phyloP scores from a whole-genome alignment of 2,888 invertebrate genomes.

The Aphrophora alni region DNA sequence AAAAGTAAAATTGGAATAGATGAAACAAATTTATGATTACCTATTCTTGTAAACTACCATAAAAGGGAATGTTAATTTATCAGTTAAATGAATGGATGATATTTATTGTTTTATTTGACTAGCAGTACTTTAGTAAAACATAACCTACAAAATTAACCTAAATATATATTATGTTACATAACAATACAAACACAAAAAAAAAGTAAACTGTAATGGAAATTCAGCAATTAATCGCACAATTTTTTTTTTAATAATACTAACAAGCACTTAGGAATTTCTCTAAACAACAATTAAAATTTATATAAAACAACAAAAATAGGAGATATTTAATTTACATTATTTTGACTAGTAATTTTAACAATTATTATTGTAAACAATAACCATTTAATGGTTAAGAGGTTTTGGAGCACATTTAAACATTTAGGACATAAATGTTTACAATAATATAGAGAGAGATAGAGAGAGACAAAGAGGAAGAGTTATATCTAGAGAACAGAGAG shows the following conservation, averaged over 20 bases:
- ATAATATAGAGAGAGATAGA: not conserved
- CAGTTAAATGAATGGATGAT: too few relatives aligned
- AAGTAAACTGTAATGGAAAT: not conserved
- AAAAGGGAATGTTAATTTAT: too few relatives aligned
- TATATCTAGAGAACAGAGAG: not conserved
- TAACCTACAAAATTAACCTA: too few relatives aligned
- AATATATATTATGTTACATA: not conserved
- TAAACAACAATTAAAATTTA: constrained; percentile 9
- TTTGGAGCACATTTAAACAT: constrained; percentile 9
- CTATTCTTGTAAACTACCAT: too few relatives aligned
- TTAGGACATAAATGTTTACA: not conserved
- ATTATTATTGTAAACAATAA: constrained; percentile 6
- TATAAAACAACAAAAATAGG: constrained; percentile 9
- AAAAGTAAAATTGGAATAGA: too few relatives aligned
- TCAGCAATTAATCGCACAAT: not conserved
- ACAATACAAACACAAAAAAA: not conserved
- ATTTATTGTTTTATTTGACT: too few relatives aligned
- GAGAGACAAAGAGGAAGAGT: not conserved
- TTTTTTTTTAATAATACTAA: not conserved
- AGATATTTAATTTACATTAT: constrained; percentile 1
- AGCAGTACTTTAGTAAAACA: too few relatives aligned
- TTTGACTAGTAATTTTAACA: not conserved
- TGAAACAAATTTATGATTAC: too few relatives aligned
- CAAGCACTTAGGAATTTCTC: constrained; percentile 6
- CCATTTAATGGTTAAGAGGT: constrained; percentile 2